These are phyloP conservation scores for Nyctereutes procyonoides DNA, from an alignment of 2,113 vertebrate genomes.

Conservation along the genomic window DNA sequence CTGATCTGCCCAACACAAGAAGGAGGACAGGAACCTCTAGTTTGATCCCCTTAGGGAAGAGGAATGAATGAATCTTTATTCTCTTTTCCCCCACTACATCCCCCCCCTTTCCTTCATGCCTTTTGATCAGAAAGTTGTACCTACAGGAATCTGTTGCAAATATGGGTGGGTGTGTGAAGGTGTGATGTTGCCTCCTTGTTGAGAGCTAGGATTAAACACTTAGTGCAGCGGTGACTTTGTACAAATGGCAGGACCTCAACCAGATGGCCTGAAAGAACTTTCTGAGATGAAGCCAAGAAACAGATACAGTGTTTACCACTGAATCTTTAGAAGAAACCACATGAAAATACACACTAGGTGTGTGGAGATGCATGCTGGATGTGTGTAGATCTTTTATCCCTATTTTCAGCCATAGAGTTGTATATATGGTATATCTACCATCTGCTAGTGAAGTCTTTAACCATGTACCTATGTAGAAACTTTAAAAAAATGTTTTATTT, in stretches of 20 bases:
- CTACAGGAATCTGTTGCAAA: background rate
- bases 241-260: background rate
- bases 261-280: background rate
- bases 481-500: background rate
- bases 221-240: background rate
- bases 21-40: background rate
- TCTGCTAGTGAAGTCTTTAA: background rate
- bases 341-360: background rate
- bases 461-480: background rate
- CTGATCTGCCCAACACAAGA: background rate
- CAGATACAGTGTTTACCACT: background rate
- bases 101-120: background rate
- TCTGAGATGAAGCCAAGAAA: slow-evolving; percentile 27
- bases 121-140: background rate
- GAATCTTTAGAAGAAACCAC: background rate
- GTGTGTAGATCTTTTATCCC: background rate
- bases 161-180: too few species aligned
- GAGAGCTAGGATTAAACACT: slow-evolving; percentile 30
- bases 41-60: background rate
- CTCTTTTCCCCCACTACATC: background rate
- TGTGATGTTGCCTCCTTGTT: background rate
- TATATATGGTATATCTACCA: background rate
- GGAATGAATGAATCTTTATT: background rate
- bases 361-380: background rate
- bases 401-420: background rate